These are phyloP conservation scores for Caerostris extrusa DNA, from an alignment of 1,140 invertebrate genomes.

Conservation along the genomic window DNA sequence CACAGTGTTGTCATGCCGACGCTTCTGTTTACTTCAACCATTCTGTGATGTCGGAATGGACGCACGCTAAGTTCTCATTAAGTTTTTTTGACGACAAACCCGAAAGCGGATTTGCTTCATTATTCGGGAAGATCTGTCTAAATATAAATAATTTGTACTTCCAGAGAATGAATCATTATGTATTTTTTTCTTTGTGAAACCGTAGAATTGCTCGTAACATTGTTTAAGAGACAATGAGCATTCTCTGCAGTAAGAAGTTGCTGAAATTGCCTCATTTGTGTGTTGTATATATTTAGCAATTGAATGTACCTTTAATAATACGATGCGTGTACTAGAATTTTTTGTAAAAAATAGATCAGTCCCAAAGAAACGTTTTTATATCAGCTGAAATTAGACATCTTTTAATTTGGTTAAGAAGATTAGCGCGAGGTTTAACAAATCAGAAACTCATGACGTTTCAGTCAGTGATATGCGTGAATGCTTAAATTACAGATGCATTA, in stretches of 20 bases:
- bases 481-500: no score
- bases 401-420: no score
- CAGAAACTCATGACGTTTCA: no score
- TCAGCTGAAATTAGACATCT: not conserved
- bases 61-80: not conserved
- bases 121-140: not conserved
- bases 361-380: not conserved
- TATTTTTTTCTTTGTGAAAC: conserved; percentile 5
- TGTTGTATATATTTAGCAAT: not conserved
- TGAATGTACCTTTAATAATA: not conserved
- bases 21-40: conserved; percentile 18
- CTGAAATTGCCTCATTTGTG: not conserved
- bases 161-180: not conserved
- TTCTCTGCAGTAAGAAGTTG: not conserved
- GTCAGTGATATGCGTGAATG: no score
- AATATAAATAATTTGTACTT: not conserved
- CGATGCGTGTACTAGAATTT: not conserved
- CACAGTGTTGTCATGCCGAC: not conserved
- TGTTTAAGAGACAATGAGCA: not conserved
- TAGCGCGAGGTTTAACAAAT: no score
- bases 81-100: not conserved
- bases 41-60: conserved; percentile 3
- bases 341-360: not conserved
- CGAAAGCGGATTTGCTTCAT: not conserved
- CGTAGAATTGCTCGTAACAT: not conserved